A percentile compares a stretch with the other conserved stretches of the same genome.
These are phyloP conservation scores for Drosophila nigromelanica DNA, from an alignment of 1,140 invertebrate genomes.

Conservation along the genomic window DNA sequence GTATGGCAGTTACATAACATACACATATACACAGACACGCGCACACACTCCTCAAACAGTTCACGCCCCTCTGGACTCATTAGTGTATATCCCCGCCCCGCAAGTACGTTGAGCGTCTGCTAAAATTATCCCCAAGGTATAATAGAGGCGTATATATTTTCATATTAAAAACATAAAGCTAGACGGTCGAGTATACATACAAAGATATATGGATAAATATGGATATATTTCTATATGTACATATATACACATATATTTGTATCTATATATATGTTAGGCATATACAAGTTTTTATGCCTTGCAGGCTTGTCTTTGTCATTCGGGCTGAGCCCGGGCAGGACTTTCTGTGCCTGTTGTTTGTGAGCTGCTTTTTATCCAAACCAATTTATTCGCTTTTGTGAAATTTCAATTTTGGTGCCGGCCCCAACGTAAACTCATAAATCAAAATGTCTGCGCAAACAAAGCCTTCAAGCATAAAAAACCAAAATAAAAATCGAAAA, in stretches of 20 bases:
- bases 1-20: conserved; percentile 18
- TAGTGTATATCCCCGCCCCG: conserved; percentile 38
- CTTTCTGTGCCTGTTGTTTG: conserved; percentile 46
- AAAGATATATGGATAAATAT: conserved; percentile 7
- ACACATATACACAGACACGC: neutral
- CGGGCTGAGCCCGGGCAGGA: conserved; percentile 33
- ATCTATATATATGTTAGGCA: conserved; percentile 22
- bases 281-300: conserved; percentile 60
- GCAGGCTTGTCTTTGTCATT: conserved; percentile 63
- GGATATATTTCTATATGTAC: conserved; percentile 35
- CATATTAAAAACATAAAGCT: conserved; percentile 28
- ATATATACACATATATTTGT: conserved; percentile 23
- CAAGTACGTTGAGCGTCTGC: conserved; percentile 42
- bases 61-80: conserved; percentile 48
- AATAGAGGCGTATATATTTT: conserved; percentile 48
- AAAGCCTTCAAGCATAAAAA: conserved; percentile 47
- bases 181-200: conserved; percentile 4
- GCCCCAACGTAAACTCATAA: conserved; percentile 64
- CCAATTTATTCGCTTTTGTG: conserved; percentile 40
- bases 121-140: conserved; percentile 64
- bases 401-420: conserved; percentile 71
- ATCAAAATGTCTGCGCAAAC: conserved; percentile 78
- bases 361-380: conserved; percentile 32
- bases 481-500: conserved; percentile 8
- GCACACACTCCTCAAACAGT: neutral